Evolutionary conservation across 2,888 invertebrate species (phyloP).

Genomic region (Melieria crassipennis): DNA sequence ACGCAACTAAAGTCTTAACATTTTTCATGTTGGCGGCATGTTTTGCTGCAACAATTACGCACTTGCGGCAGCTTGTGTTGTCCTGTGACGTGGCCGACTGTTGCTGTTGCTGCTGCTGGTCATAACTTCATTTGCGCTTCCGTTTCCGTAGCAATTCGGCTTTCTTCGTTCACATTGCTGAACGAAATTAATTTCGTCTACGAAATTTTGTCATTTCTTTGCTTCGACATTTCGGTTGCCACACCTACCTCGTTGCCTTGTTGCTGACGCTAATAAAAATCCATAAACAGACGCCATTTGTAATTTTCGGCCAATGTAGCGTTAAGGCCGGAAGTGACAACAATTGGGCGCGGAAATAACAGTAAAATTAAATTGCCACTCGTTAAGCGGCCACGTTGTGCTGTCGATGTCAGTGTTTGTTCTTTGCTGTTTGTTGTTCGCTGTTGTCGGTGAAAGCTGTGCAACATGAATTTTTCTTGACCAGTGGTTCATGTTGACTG

Average conservation of each 20-base stretch:
- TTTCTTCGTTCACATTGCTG: not conserved
- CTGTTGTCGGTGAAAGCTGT: too few species aligned
- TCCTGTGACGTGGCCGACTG: not conserved
- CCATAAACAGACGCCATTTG: conserved; percentile 32
- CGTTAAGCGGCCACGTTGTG: conserved; percentile 40
- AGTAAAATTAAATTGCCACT: conserved; percentile 54
- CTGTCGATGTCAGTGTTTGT: too few species aligned
- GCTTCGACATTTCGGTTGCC: not conserved
- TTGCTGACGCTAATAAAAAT: conserved; percentile 25
- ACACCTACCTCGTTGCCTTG: conserved; percentile 19
- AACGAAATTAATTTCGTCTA: conserved; percentile 30
- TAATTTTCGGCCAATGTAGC: conserved; percentile 35
- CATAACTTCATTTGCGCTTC: conserved; percentile 32
- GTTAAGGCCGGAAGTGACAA: conserved; percentile 50
- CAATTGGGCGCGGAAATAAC: conserved; percentile 59
- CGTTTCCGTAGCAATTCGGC: conserved; percentile 31
- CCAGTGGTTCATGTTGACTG: too few species aligned
- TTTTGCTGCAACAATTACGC: not conserved
- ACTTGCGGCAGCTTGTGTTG: not conserved
- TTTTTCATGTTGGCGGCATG: conserved; percentile 28
- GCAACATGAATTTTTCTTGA: too few species aligned
- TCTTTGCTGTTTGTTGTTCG: too few species aligned
- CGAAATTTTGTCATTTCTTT: conserved; percentile 11
- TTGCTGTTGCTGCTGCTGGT: conserved; percentile 5
- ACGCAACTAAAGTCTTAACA: conserved; percentile 24